Base-by-base conservation (phyloP, 2,888 invertebrate species). In the Heliconius hortense region DNA sequence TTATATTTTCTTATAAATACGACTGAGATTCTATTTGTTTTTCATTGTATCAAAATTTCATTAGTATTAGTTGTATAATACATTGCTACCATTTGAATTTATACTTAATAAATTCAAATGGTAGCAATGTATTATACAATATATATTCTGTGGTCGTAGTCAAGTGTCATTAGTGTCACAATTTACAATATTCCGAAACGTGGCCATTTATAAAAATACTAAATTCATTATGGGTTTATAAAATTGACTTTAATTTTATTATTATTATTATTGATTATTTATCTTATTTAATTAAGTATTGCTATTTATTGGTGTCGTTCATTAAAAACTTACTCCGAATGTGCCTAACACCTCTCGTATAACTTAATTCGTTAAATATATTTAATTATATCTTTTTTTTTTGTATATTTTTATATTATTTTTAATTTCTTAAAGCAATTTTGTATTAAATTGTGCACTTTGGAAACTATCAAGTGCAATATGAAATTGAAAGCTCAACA, bases 131-230 rank as follows among this genome's bases (percentile, higher is more conserved):
- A 8, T 53, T 18, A 13, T 15, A 35, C 11, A 13, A 64, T n/a
- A 64, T 35, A 64, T 64, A 35, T n/a, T n/a, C 35, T 64, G 64
- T 64, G n/a, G n/a, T 64, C 64, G 64, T 64, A 64, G 35, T 64
- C 64, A 64, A 64, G 64, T 64, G 64, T 64, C 35, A 64, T 64
- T 35, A 10, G 21, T n/a, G 31, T 64, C 31, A 43, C 43, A 43
- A 53, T 56, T 69, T 69, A 69, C 31, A 70, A 68, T 48, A 68
- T 4, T 68, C 26, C 48, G 48, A 28, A 64, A 68, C 28, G 67
- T 68, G 35, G 56, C 10, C 31, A 35, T 70, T 31, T 70, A 59
- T 70, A 70, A 70, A 70, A 70, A 70, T 70, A 70, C 59, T 70
- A 68, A 28, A 68, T 68, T 48, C 28, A 68, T 11, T 68, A 18